These are phyloP conservation scores for Mimumesa dahlbomi DNA, from an alignment of 2,888 invertebrate genomes.

Conservation along the genomic window DNA sequence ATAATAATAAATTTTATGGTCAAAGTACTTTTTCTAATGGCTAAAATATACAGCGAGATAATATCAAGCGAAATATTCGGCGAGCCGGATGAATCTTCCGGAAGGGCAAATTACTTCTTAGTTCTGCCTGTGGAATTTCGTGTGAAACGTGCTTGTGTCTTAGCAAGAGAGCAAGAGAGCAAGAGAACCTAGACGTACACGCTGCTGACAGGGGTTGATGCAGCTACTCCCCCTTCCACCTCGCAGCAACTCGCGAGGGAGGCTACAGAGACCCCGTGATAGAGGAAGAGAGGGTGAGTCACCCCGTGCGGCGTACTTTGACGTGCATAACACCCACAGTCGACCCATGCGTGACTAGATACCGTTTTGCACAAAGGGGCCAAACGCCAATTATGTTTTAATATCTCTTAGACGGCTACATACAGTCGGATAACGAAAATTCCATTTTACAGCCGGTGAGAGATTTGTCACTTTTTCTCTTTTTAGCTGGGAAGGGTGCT, in stretches of 20 bases:
- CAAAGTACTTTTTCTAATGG: neutral
- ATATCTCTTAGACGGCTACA: constrained; percentile 68
- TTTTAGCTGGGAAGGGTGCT: no score
- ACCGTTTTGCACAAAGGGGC: constrained; percentile 78
- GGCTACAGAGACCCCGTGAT: constrained; percentile 45
- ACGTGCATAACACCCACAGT: constrained; percentile 78
- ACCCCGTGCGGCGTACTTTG: constrained; percentile 75
- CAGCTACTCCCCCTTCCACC: constrained; percentile 57
- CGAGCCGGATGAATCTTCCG: constrained; percentile 1
- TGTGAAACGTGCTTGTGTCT: constrained; percentile 64
- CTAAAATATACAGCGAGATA: no score
- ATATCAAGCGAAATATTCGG: neutral
- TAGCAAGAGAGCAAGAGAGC: constrained; percentile 45
- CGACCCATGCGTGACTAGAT: constrained; percentile 79
- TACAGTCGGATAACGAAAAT: constrained; percentile 50
- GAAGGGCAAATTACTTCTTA: constrained; percentile 6
- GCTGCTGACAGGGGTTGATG: constrained; percentile 73
- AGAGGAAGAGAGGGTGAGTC: constrained; percentile 74
- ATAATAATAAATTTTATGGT: constrained; percentile 1
- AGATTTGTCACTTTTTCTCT: neutral
- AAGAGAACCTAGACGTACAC: constrained; percentile 63
- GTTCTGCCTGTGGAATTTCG: constrained; percentile 29
- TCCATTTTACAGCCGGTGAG: constrained; percentile 22
- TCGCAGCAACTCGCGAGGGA: constrained; percentile 42
- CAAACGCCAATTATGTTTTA: constrained; percentile 80